A percentile compares a stretch with the other conserved stretches of the same genome.
phyloP scores from a whole-genome alignment of 2,797 vertebrate species.

The Arrhamphus sclerolepis region DNA sequence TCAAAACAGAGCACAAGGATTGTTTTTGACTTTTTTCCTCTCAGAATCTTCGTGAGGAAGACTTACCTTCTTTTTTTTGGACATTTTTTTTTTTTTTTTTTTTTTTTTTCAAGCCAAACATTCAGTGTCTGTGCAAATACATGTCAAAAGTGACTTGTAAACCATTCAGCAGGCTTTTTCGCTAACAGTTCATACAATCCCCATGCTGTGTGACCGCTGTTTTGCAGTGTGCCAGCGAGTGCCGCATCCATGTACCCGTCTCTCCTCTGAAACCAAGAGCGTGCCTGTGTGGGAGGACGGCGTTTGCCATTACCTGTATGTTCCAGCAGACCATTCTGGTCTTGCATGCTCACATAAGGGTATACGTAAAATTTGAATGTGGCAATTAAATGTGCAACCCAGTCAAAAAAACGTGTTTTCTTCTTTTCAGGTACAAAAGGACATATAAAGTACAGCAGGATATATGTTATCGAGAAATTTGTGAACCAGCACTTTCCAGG shows the following conservation, averaged over 20 bases:
- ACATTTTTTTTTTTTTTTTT: too few species aligned
- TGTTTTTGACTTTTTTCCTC: too few species aligned
- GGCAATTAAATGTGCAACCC: not conserved
- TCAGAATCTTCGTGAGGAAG: too few species aligned
- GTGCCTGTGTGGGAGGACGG: slow-evolving; percentile 93
- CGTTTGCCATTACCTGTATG: slow-evolving; percentile 94
- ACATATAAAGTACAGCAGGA: slow-evolving; percentile 92
- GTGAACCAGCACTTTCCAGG: slow-evolving; percentile 77
- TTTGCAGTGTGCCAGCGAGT: slow-evolving; percentile 90
- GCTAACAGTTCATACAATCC: slow-evolving; percentile 9
- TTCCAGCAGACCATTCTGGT: slow-evolving; percentile 34
- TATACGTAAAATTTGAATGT: not conserved
- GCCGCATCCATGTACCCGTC: slow-evolving; percentile 90
- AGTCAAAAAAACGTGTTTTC: slow-evolving; percentile 24
- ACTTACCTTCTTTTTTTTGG: too few species aligned
- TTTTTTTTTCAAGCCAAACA: too few species aligned
- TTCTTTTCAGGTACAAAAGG: slow-evolving; percentile 87
- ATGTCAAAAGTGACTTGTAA: slow-evolving; percentile 45
- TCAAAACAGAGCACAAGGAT: too few species aligned
- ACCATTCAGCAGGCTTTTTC: slow-evolving; percentile 38
- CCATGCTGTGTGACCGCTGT: slow-evolving; percentile 50
- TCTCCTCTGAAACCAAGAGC: slow-evolving; percentile 94
- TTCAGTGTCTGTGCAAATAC: too few species aligned
- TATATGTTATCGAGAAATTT: slow-evolving; percentile 92
- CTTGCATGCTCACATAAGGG: not conserved